phyloP scores from a whole-genome alignment of 1,140 invertebrate species.

The Coboldia fuscipes region DNA sequence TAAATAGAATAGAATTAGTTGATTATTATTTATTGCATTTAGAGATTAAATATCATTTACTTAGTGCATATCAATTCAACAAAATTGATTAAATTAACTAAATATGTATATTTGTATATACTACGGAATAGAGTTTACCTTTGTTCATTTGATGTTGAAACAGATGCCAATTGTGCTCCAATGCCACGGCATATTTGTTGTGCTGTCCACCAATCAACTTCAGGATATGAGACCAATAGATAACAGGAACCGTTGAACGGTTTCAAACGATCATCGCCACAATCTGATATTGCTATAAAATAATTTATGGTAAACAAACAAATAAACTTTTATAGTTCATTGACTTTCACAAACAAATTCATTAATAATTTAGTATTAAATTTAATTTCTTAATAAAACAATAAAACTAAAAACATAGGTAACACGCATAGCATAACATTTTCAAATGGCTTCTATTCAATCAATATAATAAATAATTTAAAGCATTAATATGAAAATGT shows the following conservation, averaged over 20 bases:
- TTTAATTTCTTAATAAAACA: no score
- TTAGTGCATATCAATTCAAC: no score
- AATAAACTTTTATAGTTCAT: no score
- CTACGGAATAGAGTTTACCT: slow-evolving; percentile 5
- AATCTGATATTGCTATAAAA: slow-evolving; percentile 28
- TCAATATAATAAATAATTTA: no score
- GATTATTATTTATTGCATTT: background rate
- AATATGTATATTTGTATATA: background rate
- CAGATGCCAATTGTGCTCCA: slow-evolving; percentile 31
- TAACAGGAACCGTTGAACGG: slow-evolving; percentile 45
- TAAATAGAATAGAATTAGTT: background rate
- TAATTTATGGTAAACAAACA: no score
- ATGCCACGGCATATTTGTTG: slow-evolving; percentile 45
- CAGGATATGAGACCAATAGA: slow-evolving; percentile 45
- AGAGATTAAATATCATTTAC: no score
- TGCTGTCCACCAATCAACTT: slow-evolving; percentile 48
- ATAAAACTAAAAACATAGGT: no score
- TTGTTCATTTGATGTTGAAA: slow-evolving; percentile 37
- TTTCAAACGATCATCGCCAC: slow-evolving; percentile 36
- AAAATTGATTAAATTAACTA: background rate
- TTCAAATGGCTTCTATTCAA: no score
- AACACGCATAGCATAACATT: no score
- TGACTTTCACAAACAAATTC: no score
- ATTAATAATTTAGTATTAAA: no score
- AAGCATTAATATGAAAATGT: no score